Evolutionary conservation across 2,888 invertebrate genomes (phyloP).

Genomic region (Stenodema calcarata): DNA sequence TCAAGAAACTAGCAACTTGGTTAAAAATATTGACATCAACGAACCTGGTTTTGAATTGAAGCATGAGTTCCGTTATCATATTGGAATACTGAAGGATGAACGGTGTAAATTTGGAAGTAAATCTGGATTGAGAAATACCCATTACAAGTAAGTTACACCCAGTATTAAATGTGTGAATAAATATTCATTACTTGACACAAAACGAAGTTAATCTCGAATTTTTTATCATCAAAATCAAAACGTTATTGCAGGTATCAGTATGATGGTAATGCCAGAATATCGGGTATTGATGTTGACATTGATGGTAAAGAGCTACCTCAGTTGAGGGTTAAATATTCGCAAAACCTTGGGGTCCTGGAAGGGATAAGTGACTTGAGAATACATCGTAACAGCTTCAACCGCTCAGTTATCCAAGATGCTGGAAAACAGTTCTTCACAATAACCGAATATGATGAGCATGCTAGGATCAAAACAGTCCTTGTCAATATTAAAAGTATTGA

Average conservation of each 20-base stretch:
- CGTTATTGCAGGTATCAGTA: conserved; percentile 78
- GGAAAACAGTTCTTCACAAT: conserved; percentile 89
- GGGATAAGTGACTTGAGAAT: conserved; percentile 85
- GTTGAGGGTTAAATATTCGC: conserved; percentile 82
- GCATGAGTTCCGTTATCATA: conserved; percentile 89
- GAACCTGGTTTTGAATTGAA: conserved; percentile 88
- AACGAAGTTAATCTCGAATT: not conserved
- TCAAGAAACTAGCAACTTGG: conserved; percentile 80
- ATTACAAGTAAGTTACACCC: conserved; percentile 72
- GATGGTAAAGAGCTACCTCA: conserved; percentile 86
- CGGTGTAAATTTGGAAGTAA: conserved; percentile 85
- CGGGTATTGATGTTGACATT: conserved; percentile 85
- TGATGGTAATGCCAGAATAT: conserved; percentile 89
- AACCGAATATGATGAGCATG: conserved; percentile 87
- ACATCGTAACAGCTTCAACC: conserved; percentile 84
- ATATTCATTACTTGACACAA: not conserved
- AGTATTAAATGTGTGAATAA: not conserved
- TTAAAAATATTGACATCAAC: conserved; percentile 86
- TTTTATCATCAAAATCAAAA: no score
- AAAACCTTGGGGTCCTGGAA: conserved; percentile 86
- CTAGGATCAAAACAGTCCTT: conserved; percentile 79
- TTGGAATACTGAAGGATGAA: conserved; percentile 86
- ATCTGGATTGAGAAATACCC: conserved; percentile 83
- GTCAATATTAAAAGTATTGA: conserved; percentile 88
- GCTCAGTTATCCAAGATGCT: conserved; percentile 89